These are phyloP conservation scores for Thera britannica DNA, from an alignment of 2,888 invertebrate genomes.

Conservation along the genomic window DNA sequence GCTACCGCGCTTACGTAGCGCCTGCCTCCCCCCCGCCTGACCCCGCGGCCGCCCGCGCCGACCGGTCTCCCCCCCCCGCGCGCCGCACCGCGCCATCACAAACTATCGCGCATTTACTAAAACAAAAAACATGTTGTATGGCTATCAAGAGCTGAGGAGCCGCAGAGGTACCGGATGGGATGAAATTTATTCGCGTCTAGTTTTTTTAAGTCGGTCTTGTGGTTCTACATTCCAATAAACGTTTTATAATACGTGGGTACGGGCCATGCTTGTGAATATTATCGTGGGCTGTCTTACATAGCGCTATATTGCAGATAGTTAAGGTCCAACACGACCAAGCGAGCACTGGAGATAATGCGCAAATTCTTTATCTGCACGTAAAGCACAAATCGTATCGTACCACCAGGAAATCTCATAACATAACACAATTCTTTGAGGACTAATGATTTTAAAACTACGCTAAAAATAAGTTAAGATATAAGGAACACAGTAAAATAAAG, in stretches of 20 bases:
- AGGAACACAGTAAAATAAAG: too few species aligned
- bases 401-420: background rate
- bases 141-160: constrained; percentile 79
- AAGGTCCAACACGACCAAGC: constrained; percentile 3
- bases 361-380: background rate
- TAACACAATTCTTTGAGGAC: background rate
- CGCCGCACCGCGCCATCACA: constrained; percentile 74
- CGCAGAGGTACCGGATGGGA: constrained; percentile 82
- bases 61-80: constrained; percentile 70
- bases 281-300: constrained; percentile 19
- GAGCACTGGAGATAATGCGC: background rate
- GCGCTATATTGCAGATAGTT: constrained; percentile 1
- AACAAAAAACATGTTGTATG: constrained; percentile 82
- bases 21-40: constrained; percentile 57
- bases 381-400: constrained; percentile 3
- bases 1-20: constrained; percentile 85
- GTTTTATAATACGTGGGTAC: constrained; percentile 59
- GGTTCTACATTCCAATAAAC: constrained; percentile 74
- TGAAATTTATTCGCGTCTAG: constrained; percentile 82
- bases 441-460: too few species aligned
- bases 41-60: constrained; percentile 48
- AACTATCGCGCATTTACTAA: constrained; percentile 82
- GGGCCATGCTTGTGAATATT: constrained; percentile 26
- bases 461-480: too few species aligned
- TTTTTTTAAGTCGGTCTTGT: constrained; percentile 72